Evolutionary conservation across 2,113 vertebrate genomes (phyloP), one percentile per base, ranked within the genome.

Genomic region (Aptenodytes patagonicus): DNA sequence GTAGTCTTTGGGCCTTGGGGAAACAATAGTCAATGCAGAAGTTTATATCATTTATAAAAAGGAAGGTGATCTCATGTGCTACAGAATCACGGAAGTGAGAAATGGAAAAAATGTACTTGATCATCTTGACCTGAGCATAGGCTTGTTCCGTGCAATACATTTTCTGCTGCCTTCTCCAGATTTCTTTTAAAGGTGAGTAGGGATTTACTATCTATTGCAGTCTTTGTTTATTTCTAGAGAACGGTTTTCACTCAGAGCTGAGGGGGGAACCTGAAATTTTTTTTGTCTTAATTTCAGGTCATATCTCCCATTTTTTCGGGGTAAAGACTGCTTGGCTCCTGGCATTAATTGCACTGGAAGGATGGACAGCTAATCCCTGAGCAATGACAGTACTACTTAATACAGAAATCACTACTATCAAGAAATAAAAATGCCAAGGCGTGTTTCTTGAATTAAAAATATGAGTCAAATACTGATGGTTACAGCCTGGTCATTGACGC

Each of bases 31-130:
- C 19, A 73, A 40, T 64, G 87, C 84, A 96, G 78, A 90, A 95
- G 61, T 91, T 87, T 87, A 61, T 93, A 55, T 89, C 8, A 83
- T 95, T 90, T 93, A 72, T 57, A 8, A 72, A 89, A 85, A 94
- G 84, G 87, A 95, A 96, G 84, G 69, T 95, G 77, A 78, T 91
- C 52, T 95, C 91, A 79, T 92, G 28, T 73, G 36, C 38, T 84
- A 58, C 29, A 87, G 57, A 93, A 57, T 52, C 58, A 83, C 1
- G 13, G 91, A 89, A 91, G 65, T 64, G 72, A 89, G 60, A 93
- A 89, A 71, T 68, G 38, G 73, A 89, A 95, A 93, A 92, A 96
- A 82, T 24, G 9, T 49, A 68, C 36, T 79, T 68, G 31, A 38
- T 87, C 73, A 16, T 42, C 73, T 82, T 92, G 73, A 68, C 62